Evolutionary conservation across 1,140 invertebrate genomes (phyloP), one percentile per base, ranked within the genome.

Genomic region (Drosophila athabasca): DNA sequence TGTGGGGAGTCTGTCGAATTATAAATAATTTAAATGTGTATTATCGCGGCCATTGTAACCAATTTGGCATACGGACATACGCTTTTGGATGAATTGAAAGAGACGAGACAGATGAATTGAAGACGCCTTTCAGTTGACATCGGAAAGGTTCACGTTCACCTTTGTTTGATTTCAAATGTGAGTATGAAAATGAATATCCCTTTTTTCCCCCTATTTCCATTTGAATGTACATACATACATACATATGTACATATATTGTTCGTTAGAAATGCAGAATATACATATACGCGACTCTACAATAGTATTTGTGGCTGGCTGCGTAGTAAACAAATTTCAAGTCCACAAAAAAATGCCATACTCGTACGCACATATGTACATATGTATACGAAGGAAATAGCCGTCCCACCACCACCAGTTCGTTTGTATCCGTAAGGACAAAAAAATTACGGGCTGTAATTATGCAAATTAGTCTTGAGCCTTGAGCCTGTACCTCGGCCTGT

Each of bases 401-500:
- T 73, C 83, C 83, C 53, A 74, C 51, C 53, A 74, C 51, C 61
- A 53, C 29, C 64, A 41, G 39, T 57, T 66, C 53, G 61, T 66
- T 35, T 76, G 58, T 76, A 68, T 76, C 50, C 51, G 53, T 66
- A 64, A 62, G 24, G 39, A 17, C 26, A 70, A 81, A 81, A 85
- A 87, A 82, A 88, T 70, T 79, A 72, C 83, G 83, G 83, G 79
- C 83, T 83, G 83, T 87, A 87, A 87, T 87, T 87, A 87, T 87
- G 83, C 83, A 87, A 87, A 87, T 87, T 88, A 87, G 83, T 87
- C 79, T 70, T 15, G 50, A 76, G 72, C 69, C 66, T 81, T 15
- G 50, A 76, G 72, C 69, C 66, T 81, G 71, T 31, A 49, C 43
- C 64, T 48, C 45, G 29, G 43, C 72, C 76, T 55, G 75, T 52